Conservation (phyloP, 2,113 vertebrate species). For the Plotosus lineatus region DNA sequence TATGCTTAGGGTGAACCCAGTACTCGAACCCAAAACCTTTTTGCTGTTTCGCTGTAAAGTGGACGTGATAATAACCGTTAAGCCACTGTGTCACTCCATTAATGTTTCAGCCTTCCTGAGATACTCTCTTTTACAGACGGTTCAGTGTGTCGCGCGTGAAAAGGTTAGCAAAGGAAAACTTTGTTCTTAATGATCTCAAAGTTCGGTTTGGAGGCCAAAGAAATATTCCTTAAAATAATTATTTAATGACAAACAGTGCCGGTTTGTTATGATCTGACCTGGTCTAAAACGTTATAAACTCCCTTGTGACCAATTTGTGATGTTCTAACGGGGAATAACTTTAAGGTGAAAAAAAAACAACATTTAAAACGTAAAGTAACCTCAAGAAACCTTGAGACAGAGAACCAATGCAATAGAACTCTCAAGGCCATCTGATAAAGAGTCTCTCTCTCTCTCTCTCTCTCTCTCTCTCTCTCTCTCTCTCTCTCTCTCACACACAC, state of each 20-base stretch:
- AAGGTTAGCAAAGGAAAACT: neutral
- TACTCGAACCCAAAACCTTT: too few relatives aligned
- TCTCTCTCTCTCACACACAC: slow-evolving; percentile 11
- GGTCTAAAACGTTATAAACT: neutral
- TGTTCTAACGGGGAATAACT: neutral
- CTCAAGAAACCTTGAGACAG: too few relatives aligned
- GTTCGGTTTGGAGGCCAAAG: neutral
- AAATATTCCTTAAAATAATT: neutral
- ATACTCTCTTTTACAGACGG: neutral
- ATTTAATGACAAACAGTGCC: neutral
- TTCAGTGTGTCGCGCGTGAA: neutral
- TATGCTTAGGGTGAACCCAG: too few relatives aligned
- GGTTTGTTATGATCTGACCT: neutral
- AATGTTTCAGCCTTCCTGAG: neutral
- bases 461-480: slow-evolving; percentile 51
- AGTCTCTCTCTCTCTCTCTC: slow-evolving; percentile 51
- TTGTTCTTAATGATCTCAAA: neutral
- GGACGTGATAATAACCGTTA: too few relatives aligned
- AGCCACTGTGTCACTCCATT: too few relatives aligned
- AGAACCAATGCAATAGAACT: slow-evolving; percentile 59
- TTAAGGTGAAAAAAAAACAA: neutral
- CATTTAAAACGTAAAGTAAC: neutral
- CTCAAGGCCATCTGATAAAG: slow-evolving; percentile 63
- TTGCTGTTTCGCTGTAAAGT: too few relatives aligned
- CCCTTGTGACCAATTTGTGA: neutral